phyloP scores from a whole-genome alignment of 2,888 invertebrate species.

The Deilephila elpenor region DNA sequence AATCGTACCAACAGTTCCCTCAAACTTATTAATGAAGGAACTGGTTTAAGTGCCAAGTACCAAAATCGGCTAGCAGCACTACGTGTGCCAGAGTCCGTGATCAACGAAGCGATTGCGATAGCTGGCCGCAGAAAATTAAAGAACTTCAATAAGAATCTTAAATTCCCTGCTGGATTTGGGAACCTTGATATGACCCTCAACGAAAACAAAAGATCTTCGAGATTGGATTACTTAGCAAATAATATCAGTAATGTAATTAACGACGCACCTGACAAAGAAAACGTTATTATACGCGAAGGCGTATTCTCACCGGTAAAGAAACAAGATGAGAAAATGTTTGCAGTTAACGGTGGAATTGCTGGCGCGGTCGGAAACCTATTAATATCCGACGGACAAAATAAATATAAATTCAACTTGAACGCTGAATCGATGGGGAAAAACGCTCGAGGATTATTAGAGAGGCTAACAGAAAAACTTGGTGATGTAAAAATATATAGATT shows the following conservation, averaged over 20 bases:
- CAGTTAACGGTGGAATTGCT: conserved; percentile 20
- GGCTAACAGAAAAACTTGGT: not conserved
- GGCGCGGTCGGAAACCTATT: conserved; percentile 27
- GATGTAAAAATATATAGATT: conserved; percentile 32
- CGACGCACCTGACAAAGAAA: conserved; percentile 4
- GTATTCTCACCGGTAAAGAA: not conserved
- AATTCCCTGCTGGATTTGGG: conserved; percentile 14
- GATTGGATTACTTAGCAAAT: conserved; percentile 12
- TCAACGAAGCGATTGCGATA: not conserved
- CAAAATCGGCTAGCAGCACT: not conserved
- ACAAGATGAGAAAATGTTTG: conserved; percentile 4
- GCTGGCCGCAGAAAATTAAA: not conserved
- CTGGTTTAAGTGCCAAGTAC: not conserved
- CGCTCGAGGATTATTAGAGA: not conserved
- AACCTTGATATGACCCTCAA: conserved; percentile 22
- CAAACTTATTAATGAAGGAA: not conserved
- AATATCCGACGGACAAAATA: conserved; percentile 13
- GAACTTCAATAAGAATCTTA: not conserved
- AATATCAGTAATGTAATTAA: conserved; percentile 3
- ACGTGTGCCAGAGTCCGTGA: not conserved
- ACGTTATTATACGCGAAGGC: not conserved
- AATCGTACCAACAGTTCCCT: not conserved
- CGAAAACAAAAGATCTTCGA: conserved; percentile 12
- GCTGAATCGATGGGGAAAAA: conserved; percentile 3
- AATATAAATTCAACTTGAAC: conserved; percentile 25